These are phyloP conservation scores for Acanthopagrus latus DNA, from an alignment of 2,797 vertebrate genomes.

Conservation along the genomic window DNA sequence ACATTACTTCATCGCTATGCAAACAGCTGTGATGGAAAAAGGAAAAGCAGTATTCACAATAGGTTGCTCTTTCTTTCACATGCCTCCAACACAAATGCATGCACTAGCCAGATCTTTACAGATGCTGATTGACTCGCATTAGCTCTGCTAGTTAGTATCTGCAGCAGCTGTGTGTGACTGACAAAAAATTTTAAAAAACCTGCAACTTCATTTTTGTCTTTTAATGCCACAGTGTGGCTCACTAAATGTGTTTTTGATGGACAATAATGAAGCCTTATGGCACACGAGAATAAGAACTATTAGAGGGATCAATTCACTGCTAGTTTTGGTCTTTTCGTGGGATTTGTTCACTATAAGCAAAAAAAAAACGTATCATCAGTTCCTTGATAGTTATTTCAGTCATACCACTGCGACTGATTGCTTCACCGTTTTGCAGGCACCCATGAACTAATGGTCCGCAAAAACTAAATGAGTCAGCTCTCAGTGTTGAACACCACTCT, in stretches of 20 bases:
- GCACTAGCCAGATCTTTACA: too few relatives aligned
- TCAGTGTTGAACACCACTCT: background rate
- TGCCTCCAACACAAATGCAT: too few relatives aligned
- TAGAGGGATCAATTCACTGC: background rate
- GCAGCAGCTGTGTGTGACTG: background rate
- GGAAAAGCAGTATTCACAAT: too few relatives aligned
- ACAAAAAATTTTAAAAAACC: background rate
- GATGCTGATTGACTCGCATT: background rate
- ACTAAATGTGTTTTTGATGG: background rate
- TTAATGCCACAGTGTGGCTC: background rate
- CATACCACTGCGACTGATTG: background rate
- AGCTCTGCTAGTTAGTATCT: background rate
- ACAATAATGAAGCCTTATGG: background rate
- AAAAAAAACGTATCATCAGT: background rate
- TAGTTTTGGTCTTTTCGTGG: background rate
- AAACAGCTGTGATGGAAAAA: too few relatives aligned
- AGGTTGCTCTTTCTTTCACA: too few relatives aligned
- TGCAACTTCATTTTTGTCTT: too few relatives aligned
- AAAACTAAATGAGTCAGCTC: background rate
- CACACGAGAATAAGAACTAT: background rate
- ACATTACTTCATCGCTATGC: too few relatives aligned
- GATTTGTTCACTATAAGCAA: background rate
- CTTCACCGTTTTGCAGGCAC: background rate
- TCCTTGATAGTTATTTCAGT: background rate
- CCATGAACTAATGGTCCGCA: background rate